Base-by-base conservation (phyloP, 2,113 vertebrate genomes). In the Cyprinodon variegatus region DNA sequence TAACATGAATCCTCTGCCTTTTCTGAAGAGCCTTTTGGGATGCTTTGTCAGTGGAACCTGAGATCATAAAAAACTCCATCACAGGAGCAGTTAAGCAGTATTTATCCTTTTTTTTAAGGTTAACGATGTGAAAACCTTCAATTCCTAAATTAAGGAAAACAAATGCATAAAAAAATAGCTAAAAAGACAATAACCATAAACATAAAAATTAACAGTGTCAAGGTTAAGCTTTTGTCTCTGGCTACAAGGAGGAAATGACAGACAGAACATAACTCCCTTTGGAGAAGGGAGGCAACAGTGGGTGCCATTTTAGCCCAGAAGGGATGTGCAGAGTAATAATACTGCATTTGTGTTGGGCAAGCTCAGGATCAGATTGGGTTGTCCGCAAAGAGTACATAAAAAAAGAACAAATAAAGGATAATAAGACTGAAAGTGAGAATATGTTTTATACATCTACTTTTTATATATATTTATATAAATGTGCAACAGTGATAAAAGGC, bases 41-140 rank as follows among this genome's bases (percentile, higher is more conserved):
- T 93, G 92, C 87, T 92, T 93, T 89, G 85, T 93, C 89, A 92
- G 91, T 92, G 92, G 90, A 95, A 95, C 94, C 94, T 95, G 94
- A 95, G 94, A 94, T 94, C 75, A 93, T 29, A 90, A 90, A 89
- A 90, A 89, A 89, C 92, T 91, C 93, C 92, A 86, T 87, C 73
- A 70, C 77, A 74, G 88, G 92, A 94, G 93, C 45, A 81, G 68
- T 86, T 91, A 80, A 89, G 88, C 88, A 79, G 83, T 87, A 84
- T 93, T n/a, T 57, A 9, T n/a, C 17, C 15, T n/a, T n/a, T 57
- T 57, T 53, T 57, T 89, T 90, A 87, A 91, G 86, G 81, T 92
- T 90, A 91, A 78, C 91, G 89, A 92, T 68, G 60, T 88, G 68
- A 84, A 83, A 81, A 65, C 50, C 79, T 91, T 81, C 76, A 72